Evolutionary conservation across 53 echinoderm and acorn worm species (phyloP).

Genomic region (Antedon mediterranea): DNA sequence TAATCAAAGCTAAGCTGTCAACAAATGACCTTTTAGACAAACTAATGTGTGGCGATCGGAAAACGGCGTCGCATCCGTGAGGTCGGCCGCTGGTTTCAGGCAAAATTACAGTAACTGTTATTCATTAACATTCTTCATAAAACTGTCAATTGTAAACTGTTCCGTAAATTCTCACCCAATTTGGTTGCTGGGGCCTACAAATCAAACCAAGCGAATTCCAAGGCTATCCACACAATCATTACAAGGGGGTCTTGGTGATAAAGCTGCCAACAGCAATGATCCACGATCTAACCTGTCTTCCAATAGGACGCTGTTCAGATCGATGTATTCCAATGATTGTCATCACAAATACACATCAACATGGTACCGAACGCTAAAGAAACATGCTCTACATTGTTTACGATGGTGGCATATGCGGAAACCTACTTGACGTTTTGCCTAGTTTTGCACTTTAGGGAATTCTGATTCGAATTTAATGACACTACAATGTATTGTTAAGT

Average conservation of each 20-base stretch:
- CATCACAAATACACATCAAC: not conserved
- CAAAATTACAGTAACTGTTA: not conserved
- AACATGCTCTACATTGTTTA: not conserved
- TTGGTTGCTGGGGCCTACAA: not conserved
- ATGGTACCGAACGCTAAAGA: not conserved
- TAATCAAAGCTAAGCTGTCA: not conserved
- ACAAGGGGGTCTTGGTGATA: not conserved
- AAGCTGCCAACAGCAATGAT: not conserved
- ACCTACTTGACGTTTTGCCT: not conserved
- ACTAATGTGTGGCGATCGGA: not conserved
- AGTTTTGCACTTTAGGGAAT: no score
- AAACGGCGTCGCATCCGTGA: not conserved
- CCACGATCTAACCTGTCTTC: not conserved
- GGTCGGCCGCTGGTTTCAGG: not conserved
- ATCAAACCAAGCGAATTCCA: not conserved
- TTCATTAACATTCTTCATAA: slow-evolving; percentile 1
- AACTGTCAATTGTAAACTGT: not conserved
- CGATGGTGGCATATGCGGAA: not conserved
- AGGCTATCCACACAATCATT: not conserved
- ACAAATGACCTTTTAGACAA: not conserved
- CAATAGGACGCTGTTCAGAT: not conserved
- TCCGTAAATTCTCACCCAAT: not conserved
- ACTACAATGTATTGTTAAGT: no score
- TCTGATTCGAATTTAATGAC: no score
- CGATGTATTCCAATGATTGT: not conserved